A percentile compares a stretch with the other conserved stretches of the same genome.
These are phyloP conservation scores for Aplocera efformata DNA, from an alignment of 2,888 invertebrate genomes.

Conservation along the genomic window DNA sequence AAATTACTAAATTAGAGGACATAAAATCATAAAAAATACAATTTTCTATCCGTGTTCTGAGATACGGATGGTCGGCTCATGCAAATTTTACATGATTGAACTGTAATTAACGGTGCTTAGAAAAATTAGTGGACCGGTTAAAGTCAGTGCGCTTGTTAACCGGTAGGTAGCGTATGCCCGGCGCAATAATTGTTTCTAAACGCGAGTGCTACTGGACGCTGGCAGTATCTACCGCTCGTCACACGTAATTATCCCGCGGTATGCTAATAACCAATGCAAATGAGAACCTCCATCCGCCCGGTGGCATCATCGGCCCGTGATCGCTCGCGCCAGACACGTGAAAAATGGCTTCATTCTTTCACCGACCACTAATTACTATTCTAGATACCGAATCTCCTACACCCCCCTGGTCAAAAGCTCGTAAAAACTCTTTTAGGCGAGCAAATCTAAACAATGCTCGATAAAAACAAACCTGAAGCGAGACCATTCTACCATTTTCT, in stretches of 20 bases:
- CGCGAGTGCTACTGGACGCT: conserved; percentile 40
- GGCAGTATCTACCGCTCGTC: conserved; percentile 43
- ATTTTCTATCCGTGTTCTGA: conserved; percentile 12
- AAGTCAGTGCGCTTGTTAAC: conserved; percentile 30
- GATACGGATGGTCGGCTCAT: conserved; percentile 33
- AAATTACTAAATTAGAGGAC: conserved; percentile 56
- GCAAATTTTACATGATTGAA: conserved; percentile 35
- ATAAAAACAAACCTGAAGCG: conserved; percentile 57
- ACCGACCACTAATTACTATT: conserved; percentile 21
- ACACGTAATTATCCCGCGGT: conserved; percentile 69
- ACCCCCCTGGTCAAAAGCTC: conserved; percentile 41
- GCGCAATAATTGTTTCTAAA: conserved; percentile 49
- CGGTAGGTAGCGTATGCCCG: conserved; percentile 41
- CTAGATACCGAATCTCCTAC: conserved; percentile 19
- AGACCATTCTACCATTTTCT: conserved; percentile 70
- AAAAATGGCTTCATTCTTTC: conserved; percentile 65
- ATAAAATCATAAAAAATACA: conserved; percentile 30
- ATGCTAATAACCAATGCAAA: conserved; percentile 74
- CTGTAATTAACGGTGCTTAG: conserved; percentile 33
- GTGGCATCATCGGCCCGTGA: conserved; percentile 30
- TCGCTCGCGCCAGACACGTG: conserved; percentile 38
- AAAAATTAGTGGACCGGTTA: conserved; percentile 28
- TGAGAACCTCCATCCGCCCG: conserved; percentile 43
- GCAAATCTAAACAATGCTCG: conserved; percentile 50
- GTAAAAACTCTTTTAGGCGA: conserved; percentile 35